phyloP scores from a whole-genome alignment of 2,797 vertebrate species.

The Malurus leucopterus region DNA sequence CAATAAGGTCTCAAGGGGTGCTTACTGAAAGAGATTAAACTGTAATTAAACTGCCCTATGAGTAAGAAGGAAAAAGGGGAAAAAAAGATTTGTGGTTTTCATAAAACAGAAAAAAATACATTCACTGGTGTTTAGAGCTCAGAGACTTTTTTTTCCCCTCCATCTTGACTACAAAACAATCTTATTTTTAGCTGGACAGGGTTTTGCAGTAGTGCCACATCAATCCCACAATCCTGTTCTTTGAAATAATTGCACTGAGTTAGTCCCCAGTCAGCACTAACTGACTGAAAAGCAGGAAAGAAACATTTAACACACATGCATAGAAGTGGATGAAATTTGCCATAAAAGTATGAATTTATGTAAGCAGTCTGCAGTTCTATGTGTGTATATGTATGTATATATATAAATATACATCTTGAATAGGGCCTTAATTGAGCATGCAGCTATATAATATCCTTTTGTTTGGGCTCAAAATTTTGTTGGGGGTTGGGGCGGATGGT shows the following conservation, averaged over 20 bases:
- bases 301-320: conserved; percentile 42
- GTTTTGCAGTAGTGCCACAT: conserved; percentile 66
- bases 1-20: conserved; percentile 68
- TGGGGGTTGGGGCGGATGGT: neutral
- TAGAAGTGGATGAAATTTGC: conserved; percentile 60
- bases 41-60: conserved; percentile 72
- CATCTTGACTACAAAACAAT: conserved; percentile 68
- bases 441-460: conserved; percentile 69
- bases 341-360: conserved; percentile 67
- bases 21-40: conserved; percentile 76
- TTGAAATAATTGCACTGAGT: conserved; percentile 67
- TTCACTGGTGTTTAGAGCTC: conserved; percentile 72
- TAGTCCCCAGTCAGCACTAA: conserved; percentile 70
- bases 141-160: conserved; percentile 11
- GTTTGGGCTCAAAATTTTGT: conserved; percentile 63
- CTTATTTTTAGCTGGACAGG: conserved; percentile 71
- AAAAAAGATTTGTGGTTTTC: conserved; percentile 74
- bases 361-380: conserved; percentile 48
- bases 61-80: conserved; percentile 57
- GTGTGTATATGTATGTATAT: neutral
- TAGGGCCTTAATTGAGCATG: conserved; percentile 57
- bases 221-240: conserved; percentile 69
- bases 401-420: conserved; percentile 9
- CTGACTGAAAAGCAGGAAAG: conserved; percentile 62
- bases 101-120: conserved; percentile 73